These are phyloP conservation scores for Enhydra lutris DNA, from an alignment of 2,113 vertebrate genomes.

Conservation along the genomic window DNA sequence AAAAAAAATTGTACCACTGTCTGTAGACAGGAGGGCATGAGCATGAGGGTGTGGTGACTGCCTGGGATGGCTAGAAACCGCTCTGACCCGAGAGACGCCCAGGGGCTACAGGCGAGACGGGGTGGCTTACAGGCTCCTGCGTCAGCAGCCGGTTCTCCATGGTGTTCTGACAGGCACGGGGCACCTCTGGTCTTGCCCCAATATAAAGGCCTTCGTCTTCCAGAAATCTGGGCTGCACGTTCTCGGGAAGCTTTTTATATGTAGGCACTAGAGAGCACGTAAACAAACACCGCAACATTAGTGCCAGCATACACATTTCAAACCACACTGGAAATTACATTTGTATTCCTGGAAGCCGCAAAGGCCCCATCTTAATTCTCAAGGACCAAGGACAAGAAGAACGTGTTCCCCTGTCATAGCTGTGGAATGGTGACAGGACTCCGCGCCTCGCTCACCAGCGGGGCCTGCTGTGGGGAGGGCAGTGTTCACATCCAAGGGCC, in stretches of 20 bases:
- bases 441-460: fast-evolving
- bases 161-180: conserved; percentile 89
- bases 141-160: conserved; percentile 93
- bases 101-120: fast-evolving
- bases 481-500: background rate
- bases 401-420: fast-evolving
- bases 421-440: background rate
- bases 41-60: fast-evolving
- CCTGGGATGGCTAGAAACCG: fast-evolving
- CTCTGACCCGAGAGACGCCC: background rate
- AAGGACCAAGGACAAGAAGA: background rate
- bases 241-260: conserved; percentile 90
- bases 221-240: conserved; percentile 90
- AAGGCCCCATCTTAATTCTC: background rate
- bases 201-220: conserved; percentile 98
- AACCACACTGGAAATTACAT: fast-evolving
- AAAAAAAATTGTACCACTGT: background rate
- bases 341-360: background rate
- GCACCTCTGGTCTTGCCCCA: conserved; percentile 88
- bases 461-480: fast-evolving
- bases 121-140: conserved; percentile 86
- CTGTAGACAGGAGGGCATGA: background rate
- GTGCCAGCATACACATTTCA: too few species aligned
- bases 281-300: background rate
- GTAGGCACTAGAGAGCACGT: conserved; percentile 83